Evolutionary conservation across 1,140 invertebrate genomes (phyloP), one percentile per base, ranked within the genome.

Genomic region (Vanessa atalanta): DNA sequence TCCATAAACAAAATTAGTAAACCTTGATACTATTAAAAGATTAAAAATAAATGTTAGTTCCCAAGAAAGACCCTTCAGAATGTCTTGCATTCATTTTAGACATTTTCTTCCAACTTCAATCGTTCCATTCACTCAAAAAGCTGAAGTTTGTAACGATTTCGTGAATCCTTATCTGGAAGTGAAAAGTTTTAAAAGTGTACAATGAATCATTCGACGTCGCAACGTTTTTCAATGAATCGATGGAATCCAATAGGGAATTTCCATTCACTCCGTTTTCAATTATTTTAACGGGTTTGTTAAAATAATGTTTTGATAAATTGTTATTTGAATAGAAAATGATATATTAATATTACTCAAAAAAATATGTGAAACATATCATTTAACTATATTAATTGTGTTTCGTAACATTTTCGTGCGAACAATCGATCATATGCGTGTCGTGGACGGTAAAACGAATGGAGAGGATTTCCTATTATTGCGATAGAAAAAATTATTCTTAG

Each of bases 141-240:
- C 15, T n/a, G 50, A 53, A 53, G 50, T 53, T 53, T 53, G 50
- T 53, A 53, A 53, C 50, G 9, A n/a, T n/a, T 53, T 66, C 23
- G 26, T 31, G 50, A 51, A 31, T 26, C 20, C 65, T 51, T 66
- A 48, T 51, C 65, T 14, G 14, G 14, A 66, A 47, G 65, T 66
- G 47, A 47, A 66, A 66, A 66, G 65, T 66, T 66, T 66, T 66
- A 66, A 48, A 66, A 15, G n/a, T 66, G 26, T n/a, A 66, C 20
- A 51, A 66, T 66, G 48, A 66, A 66, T 66, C 65, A 66, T 47
- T 31, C 47, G 43, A 66, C 23, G 65, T 66, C 65, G 65, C n/a
- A 47, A 9, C 65, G 65, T 23, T 13, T 50, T 53, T 26, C 50
- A 20, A 66, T 66, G 14, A 51, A 66, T 66, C 23, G 65, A 48